Evolutionary conservation across 2,888 invertebrate species (phyloP).

Genomic region (Lycophotia porphyrea): DNA sequence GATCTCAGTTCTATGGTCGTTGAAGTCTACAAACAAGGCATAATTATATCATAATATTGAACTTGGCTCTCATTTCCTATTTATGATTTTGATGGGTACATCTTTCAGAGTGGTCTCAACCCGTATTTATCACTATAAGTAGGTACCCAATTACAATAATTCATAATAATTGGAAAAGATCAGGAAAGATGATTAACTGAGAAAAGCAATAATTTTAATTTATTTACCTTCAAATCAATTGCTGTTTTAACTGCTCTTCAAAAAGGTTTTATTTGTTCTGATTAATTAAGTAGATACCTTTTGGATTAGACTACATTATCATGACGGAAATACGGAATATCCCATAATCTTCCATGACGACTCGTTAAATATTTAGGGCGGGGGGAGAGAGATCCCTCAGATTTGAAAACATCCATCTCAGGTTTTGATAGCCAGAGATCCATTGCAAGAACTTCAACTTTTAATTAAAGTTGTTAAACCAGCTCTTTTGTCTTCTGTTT

Average conservation of each 20-base stretch:
- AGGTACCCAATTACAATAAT: not conserved
- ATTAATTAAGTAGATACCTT: constrained; percentile 32
- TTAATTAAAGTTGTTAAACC: constrained; percentile 1
- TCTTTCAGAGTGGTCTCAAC: not conserved
- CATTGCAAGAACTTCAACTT: not conserved
- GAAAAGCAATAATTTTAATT: constrained; percentile 1
- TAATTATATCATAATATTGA: too few relatives aligned
- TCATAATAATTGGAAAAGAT: not conserved
- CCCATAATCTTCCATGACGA: constrained; percentile 26
- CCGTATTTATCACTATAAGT: not conserved
- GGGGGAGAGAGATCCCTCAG: constrained; percentile 15
- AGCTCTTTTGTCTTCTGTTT: not conserved
- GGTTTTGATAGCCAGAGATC: not conserved
- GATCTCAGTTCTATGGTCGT: too few relatives aligned
- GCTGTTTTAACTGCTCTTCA: not conserved
- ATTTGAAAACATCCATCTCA: constrained; percentile 9
- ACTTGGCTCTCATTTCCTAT: too few relatives aligned
- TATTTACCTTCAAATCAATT: not conserved
- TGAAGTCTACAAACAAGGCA: too few relatives aligned
- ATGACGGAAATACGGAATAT: constrained; percentile 7
- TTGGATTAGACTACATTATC: constrained; percentile 11
- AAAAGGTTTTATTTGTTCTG: constrained; percentile 5
- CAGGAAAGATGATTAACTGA: not conserved
- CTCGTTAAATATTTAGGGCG: constrained; percentile 37
- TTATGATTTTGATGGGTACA: too few relatives aligned